Percentiles rank a stretch among this genome's conserved stretches.
Conservation (phyloP, 2,888 invertebrate genomes). For the Aleiodes testaceus region DNA sequence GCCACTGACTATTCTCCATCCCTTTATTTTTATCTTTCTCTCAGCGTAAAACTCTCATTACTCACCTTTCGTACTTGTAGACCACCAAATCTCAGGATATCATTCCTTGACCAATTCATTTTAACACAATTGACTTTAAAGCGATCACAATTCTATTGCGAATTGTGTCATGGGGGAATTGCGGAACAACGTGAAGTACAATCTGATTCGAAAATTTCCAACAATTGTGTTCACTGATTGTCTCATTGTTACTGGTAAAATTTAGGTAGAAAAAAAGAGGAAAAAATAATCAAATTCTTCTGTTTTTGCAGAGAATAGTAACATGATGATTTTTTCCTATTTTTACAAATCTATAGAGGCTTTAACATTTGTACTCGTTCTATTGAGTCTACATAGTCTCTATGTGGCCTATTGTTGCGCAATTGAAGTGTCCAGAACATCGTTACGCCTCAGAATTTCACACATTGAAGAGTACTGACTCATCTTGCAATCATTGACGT, state of each 20-base stretch:
- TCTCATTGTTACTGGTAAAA: not conserved
- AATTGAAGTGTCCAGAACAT: constrained; percentile 5
- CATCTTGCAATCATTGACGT: not conserved
- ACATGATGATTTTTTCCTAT: too few species aligned
- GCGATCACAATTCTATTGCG: not conserved
- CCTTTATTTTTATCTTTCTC: not conserved
- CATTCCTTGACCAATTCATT: constrained; percentile 27
- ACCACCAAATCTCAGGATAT: constrained; percentile 42
- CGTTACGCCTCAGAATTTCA: not conserved
- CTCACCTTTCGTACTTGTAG: constrained; percentile 47
- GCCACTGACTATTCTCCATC: not conserved
- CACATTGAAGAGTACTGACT: constrained; percentile 1
- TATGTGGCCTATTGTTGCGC: not conserved
- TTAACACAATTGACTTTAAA: not conserved
- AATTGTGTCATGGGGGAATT: constrained; percentile 9
- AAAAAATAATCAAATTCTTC: too few species aligned
- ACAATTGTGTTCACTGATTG: not conserved
- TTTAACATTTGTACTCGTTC: not conserved
- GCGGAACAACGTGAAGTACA: not conserved
- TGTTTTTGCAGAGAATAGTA: too few species aligned
- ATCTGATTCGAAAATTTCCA: not conserved
- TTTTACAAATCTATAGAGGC: too few species aligned
- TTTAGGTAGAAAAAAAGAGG: too few species aligned
- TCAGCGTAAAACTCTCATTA: constrained; percentile 5
- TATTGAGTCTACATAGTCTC: not conserved